These are phyloP conservation scores for Ectemnius cavifrons DNA, from an alignment of 2,888 invertebrate species.

Conservation along the genomic window DNA sequence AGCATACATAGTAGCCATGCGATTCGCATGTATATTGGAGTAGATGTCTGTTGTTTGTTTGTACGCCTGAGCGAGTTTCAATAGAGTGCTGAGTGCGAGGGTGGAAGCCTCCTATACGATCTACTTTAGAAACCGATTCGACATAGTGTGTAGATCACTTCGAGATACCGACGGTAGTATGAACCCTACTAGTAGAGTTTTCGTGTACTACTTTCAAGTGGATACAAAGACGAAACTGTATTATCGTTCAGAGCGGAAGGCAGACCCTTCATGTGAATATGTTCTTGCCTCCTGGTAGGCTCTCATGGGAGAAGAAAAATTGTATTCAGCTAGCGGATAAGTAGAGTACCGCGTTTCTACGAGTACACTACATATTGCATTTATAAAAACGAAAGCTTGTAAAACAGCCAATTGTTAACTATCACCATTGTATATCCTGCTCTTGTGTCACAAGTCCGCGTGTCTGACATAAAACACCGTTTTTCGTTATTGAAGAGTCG, in stretches of 20 bases:
- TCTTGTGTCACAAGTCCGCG: no score
- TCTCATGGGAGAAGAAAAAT: conserved; percentile 28
- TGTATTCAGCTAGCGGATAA: conserved; percentile 21
- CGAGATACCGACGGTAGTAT: no score
- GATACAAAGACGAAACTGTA: no score
- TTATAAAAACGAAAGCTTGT: conserved; percentile 46
- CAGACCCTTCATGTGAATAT: conserved; percentile 42
- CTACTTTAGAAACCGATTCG: conserved; percentile 25
- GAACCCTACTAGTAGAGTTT: no score
- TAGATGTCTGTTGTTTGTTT: conserved; percentile 65
- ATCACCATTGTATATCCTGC: no score
- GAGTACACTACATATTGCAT: conserved; percentile 59
- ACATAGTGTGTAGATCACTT: no score
- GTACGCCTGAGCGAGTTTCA: conserved; percentile 53
- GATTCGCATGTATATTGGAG: conserved; percentile 57
- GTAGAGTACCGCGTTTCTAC: conserved; percentile 42
- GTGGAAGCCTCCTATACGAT: conserved; percentile 38
- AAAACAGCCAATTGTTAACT: conserved; percentile 17
- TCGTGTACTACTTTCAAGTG: no score
- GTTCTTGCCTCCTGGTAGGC: conserved; percentile 28
- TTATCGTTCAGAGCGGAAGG: conserved; percentile 9
- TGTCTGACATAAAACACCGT: no score
- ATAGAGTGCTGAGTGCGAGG: conserved; percentile 33
- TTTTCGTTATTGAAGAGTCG: no score
- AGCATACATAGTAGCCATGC: conserved; percentile 58